Conservation (phyloP, 2,113 vertebrate species). For the Nothobranchius kuhntae region DNA sequence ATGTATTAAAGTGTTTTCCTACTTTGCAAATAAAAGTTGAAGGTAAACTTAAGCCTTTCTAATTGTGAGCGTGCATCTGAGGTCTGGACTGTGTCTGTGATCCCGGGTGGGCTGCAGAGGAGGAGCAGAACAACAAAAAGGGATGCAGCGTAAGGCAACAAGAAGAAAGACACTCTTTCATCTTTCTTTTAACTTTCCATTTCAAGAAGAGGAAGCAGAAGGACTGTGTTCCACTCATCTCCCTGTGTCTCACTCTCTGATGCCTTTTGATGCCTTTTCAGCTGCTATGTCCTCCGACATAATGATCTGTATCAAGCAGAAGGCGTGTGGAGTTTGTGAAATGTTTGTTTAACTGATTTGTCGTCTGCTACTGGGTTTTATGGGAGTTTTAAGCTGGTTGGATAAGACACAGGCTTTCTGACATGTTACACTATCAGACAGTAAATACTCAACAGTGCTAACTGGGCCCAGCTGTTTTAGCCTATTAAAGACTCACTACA, state of each 20-base stretch:
- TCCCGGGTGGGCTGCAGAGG: slow-evolving; percentile 61
- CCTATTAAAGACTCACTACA: neutral
- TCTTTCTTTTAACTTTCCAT: slow-evolving; percentile 64
- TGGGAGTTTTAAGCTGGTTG: slow-evolving; percentile 7
- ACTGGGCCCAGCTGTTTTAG: neutral
- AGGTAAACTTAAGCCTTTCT: neutral
- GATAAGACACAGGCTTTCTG: slow-evolving; percentile 17
- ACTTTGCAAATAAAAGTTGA: too few relatives aligned
- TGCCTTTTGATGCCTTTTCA: slow-evolving; percentile 66
- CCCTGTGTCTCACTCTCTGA: slow-evolving; percentile 29
- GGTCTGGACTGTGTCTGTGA: slow-evolving; percentile 51
- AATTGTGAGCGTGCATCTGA: slow-evolving; percentile 1
- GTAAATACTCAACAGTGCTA: neutral
- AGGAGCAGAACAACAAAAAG: slow-evolving; percentile 48
- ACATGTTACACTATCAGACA: slow-evolving; percentile 14
- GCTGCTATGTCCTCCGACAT: slow-evolving; percentile 36
- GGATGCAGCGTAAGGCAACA: slow-evolving; percentile 50
- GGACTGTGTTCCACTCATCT: neutral
- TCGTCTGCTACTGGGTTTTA: slow-evolving; percentile 35
- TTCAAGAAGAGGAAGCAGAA: slow-evolving; percentile 30
- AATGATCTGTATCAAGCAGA: slow-evolving; percentile 37
- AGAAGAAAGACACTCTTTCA: slow-evolving; percentile 65
- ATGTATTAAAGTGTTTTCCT: too few relatives aligned
- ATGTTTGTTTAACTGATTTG: slow-evolving; percentile 47
- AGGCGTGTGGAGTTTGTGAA: slow-evolving; percentile 37